These are phyloP conservation scores for Holacanthella duospinosa DNA, from an alignment of 2,888 invertebrate genomes.

Conservation along the genomic window DNA sequence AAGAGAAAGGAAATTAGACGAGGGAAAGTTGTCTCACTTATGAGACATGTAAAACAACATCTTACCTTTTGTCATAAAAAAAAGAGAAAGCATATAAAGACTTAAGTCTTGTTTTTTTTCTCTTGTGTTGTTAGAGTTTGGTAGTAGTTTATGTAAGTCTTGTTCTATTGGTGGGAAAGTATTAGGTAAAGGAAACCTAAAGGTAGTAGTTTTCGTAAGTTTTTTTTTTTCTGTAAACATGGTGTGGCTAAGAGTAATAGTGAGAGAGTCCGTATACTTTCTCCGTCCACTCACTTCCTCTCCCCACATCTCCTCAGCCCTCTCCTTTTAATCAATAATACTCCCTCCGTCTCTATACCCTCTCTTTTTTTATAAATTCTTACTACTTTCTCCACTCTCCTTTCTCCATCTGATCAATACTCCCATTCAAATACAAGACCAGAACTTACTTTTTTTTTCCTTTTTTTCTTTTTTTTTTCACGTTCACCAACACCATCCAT, in stretches of 20 bases:
- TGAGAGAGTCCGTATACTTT: background rate
- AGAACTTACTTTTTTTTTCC: too few relatives aligned
- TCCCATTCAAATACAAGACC: background rate
- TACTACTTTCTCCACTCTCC: background rate
- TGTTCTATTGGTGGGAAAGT: background rate
- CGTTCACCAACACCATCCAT: background rate
- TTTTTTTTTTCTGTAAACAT: background rate
- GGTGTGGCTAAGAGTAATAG: background rate
- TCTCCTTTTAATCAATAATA: background rate
- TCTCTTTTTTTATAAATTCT: background rate
- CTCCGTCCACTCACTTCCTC: background rate
- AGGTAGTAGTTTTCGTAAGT: background rate
- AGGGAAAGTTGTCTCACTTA: background rate
- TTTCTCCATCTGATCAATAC: background rate
- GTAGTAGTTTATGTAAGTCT: background rate
- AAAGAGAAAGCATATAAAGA: background rate
- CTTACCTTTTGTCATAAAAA: background rate
- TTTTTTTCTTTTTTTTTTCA: background rate
- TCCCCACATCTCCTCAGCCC: background rate
- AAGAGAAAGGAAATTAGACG: background rate
- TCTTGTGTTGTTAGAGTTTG: too few relatives aligned
- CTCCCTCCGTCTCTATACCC: background rate
- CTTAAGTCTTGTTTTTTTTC: background rate
- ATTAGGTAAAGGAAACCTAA: background rate
- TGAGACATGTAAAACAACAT: background rate